Evolutionary conservation across 2,797 vertebrate genomes (phyloP), one percentile per base, ranked within the genome.

Genomic region (Echeneis naucrates): DNA sequence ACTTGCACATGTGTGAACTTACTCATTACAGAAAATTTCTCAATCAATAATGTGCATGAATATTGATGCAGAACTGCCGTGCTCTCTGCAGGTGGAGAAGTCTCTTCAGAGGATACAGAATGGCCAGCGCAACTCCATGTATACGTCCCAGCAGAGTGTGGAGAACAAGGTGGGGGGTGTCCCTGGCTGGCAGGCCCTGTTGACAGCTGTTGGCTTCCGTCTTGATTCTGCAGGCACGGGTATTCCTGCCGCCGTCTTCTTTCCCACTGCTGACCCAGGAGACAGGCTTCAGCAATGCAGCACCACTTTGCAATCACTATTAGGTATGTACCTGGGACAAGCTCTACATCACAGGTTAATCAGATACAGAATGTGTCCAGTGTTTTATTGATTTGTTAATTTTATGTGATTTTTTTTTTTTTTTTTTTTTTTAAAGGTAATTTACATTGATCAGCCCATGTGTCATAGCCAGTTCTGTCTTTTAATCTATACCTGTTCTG

Each of bases 61-160:
- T 24, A 53, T 66, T 72, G n/a, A 77, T 47, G 2, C 30, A 17
- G 33, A 54, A 19, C 27, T 42, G 50, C 42, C 33, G 27, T 27
- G 38, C 10, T 30, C 9, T 11, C 52, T 72, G 8, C 89, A 99
- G 98, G 98, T 99, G 93, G 98, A 99, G 91, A 99, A 99, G 84
- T 99, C 98, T 2, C 88, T 99, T 80, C 98, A 99, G 94, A 95
- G 98, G 75, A 99, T 99, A 88, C 98, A 99, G 94, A 98, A 97
- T 0, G 97, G 98, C 71, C 98, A 99, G 91, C 96, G 96, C 72
- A 99, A 99, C 57, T 98, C 98, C 85, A 99, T 99, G 98, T 99
- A 99, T 59, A 99, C 98, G 0, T 99, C 98, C 38, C 98, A 99
- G 83, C 98, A 99, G 89, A 99, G 98, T 1, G 98, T 99, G 82